Evolutionary conservation across 1,140 invertebrate genomes (phyloP).

Genomic region (Ctenoplectra terminalis): DNA sequence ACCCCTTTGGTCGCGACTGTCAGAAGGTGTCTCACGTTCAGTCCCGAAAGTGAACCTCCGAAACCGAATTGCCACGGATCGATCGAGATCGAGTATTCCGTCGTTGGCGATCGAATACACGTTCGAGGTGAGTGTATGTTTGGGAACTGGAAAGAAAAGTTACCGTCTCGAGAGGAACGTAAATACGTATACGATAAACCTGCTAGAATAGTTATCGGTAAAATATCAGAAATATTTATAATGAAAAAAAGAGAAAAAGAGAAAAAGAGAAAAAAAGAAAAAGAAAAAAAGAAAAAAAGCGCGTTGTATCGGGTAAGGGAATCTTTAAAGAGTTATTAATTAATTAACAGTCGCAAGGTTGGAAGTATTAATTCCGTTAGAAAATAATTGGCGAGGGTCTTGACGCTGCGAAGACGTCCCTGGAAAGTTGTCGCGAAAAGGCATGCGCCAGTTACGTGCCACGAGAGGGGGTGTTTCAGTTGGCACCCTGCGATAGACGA

Average conservation of each 20-base stretch:
- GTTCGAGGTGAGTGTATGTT: conserved; percentile 75
- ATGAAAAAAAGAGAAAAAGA: too few relatives aligned
- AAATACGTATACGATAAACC: too few relatives aligned
- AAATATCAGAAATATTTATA: too few relatives aligned
- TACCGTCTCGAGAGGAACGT: too few relatives aligned
- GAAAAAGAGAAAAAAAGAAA: too few relatives aligned
- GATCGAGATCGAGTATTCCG: conserved; percentile 80
- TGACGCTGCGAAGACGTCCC: conserved; percentile 33
- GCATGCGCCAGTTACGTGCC: conserved; percentile 75
- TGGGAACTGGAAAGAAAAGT: too few relatives aligned
- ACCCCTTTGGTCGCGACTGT: conserved; percentile 80
- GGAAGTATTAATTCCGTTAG: background rate
- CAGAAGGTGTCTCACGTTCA: conserved; percentile 80
- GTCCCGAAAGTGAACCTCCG: conserved; percentile 76
- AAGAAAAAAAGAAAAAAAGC: too few relatives aligned
- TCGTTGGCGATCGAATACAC: conserved; percentile 76
- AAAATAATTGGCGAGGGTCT: background rate
- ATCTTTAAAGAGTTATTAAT: background rate
- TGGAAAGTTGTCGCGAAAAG: conserved; percentile 61
- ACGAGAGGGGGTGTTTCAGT: conserved; percentile 72
- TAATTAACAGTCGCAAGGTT: background rate
- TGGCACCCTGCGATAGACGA: conserved; percentile 73
- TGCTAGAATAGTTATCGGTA: too few relatives aligned
- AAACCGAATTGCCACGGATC: conserved; percentile 72
- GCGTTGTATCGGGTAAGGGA: too few relatives aligned